Base-by-base conservation (phyloP, 2,888 invertebrate genomes). In the Odontocerum albicorne region DNA sequence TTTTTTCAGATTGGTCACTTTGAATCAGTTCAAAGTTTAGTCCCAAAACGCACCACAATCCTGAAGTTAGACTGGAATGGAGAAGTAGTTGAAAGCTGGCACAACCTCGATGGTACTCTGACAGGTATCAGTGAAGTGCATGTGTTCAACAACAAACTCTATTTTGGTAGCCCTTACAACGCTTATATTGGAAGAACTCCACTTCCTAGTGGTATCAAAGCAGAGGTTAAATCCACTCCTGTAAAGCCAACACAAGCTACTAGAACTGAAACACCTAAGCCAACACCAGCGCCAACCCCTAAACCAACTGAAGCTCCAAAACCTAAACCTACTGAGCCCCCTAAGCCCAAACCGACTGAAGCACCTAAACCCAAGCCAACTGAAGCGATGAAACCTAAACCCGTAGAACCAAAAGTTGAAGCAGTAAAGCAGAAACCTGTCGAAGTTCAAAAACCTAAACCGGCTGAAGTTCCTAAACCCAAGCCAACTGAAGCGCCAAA, bases 11-110 rank as follows among this genome's bases (percentile, higher is more conserved):
- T 88, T 65, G 89, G 88, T 0, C 82, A 85, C 67, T 85, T 87
- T 65, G 77, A 80, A 64, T 75, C 74, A 16, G 2, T 74, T 0
- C 62, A 69, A 1, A 62, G 66, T 1, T 39, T 81, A 0, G 10
- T 66, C 1, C 76, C 82, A 3, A 70, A 72, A 21, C 71, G 79
- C 45, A 66, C 78, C 2, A 85, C 85, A 1, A 69, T 89, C 38
- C 63, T 89, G 31, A 85, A 87, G 65, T 64, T 90, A 1, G 84
- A 88, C 65, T 84, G 83, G 77, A 78, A 80, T 63, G 92, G 92
- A 15, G 83, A 87, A 56, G 81, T 92, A 59, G 67, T 88, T 3
- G 86, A 87, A 19, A 81, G 83, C 3, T 77, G 87, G 59, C 86
- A 85, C 65, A 81, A 82, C 36, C 79, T 77, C 0, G 84, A 88